A percentile compares a stretch with the other conserved stretches of the same genome.
These are phyloP conservation scores for Tachysurus vachellii DNA, from an alignment of 2,113 vertebrate genomes.

Conservation along the genomic window DNA sequence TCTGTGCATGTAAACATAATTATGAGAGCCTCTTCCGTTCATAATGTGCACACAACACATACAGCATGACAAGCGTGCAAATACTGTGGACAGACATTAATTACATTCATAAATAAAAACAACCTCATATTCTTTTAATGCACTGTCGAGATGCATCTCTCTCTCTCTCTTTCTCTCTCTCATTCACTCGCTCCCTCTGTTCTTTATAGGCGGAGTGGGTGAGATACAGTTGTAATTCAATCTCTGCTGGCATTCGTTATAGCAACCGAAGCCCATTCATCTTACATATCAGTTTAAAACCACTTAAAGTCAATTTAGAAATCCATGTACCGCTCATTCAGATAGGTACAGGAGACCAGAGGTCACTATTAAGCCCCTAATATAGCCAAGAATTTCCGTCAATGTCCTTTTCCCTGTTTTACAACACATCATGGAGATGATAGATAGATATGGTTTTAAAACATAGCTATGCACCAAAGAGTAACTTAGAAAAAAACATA, in stretches of 20 bases:
- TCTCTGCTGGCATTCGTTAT: conserved; percentile 63
- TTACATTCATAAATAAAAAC: conserved; percentile 76
- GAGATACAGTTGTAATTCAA: conserved; percentile 59
- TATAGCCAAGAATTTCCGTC: conserved; percentile 69
- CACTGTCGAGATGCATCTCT: conserved; percentile 51
- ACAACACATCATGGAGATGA: conserved; percentile 44
- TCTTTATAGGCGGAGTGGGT: conserved; percentile 56
- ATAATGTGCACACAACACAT: conserved; percentile 64
- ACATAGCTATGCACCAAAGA: conserved; percentile 18
- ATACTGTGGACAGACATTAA: conserved; percentile 72
- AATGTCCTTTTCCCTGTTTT: conserved; percentile 60
- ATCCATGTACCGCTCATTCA: conserved; percentile 69
- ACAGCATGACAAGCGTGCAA: conserved; percentile 74
- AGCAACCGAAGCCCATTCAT: conserved; percentile 65
- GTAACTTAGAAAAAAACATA: conserved; percentile 26
- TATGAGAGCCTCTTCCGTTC: conserved; percentile 74
- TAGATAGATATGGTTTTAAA: background rate
- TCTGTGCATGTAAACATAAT: conserved; percentile 77
- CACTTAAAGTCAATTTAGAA: conserved; percentile 74
- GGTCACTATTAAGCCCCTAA: conserved; percentile 73
- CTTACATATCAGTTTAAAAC: conserved; percentile 73
- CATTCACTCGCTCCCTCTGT: background rate
- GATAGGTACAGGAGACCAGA: conserved; percentile 64
- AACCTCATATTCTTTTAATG: conserved; percentile 70
- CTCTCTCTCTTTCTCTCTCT: background rate